Evolutionary conservation across 2,797 vertebrate species (phyloP), one percentile per base, ranked within the genome.

Genomic region (Uromys caudimaculatus): DNA sequence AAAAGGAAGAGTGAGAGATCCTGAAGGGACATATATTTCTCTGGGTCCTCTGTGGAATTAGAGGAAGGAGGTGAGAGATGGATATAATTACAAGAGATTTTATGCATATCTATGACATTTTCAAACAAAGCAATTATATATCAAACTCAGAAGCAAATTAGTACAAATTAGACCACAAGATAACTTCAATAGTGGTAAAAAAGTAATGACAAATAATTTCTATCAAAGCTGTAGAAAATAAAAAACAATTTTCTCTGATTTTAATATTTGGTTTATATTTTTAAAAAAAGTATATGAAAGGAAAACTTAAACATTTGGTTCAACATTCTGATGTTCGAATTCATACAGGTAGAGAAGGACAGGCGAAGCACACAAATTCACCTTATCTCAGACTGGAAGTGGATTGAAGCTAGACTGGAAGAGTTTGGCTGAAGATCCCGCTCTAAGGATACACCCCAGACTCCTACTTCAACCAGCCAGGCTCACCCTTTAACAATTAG

Each of bases 171-270:
- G 56, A 82, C 2, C 14, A 69, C 19, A 67, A 60, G 47, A 17
- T n/a, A 88, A 41, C 3, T 41, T 75, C 1, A 17, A 11, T 62
- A 54, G 16, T 87, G 56, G 62, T 91, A 8, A 5, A 64, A 94
- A 56, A 82, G 6, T 44, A 71, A 67, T 78, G n/a, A 54, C 21
- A 47, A 91, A 52, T 23, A 77, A 71, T 87, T 95, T 96, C 29
- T 64, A 50, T 69, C 1, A 3, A 81, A 24, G 54, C 0, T 79
- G 5, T 54, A 91, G 58, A 44, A 71, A 71, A 79, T 41, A 82
- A 1, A 82, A 85, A 14, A 24, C 17, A 52, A 44, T 69, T 38
- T 52, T 86, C 44, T 54, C 3, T 64, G 41, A 50, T 85, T n/a
- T 86, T 85, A n/a, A n/a, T 6, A 11, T 62, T 44, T 83, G 14